These are phyloP conservation scores for Callipepla californica DNA, from an alignment of 2,113 vertebrate genomes.

Conservation along the genomic window DNA sequence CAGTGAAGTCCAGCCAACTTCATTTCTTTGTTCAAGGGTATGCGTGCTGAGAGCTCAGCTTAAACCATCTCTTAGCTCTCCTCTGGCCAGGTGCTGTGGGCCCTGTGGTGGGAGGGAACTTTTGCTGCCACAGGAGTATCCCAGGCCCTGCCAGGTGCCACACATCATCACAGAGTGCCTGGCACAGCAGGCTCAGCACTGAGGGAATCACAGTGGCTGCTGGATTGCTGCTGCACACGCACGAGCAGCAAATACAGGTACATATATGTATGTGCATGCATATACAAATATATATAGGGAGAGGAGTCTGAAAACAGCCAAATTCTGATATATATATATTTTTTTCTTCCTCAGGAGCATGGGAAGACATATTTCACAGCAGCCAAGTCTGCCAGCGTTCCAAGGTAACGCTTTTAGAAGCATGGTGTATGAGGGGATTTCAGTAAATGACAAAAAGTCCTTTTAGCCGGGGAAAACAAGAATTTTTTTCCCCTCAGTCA, in stretches of 20 bases:
- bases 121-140: not conserved
- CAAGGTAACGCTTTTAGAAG: slow-evolving; percentile 38
- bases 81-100: not conserved
- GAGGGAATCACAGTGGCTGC: not conserved
- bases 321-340: not conserved
- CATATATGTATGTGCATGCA: not conserved
- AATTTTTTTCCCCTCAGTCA: slow-evolving; percentile 5
- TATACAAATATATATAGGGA: not conserved
- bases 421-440: not conserved
- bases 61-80: not conserved
- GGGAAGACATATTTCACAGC: not conserved
- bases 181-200: not conserved
- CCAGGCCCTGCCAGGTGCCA: not conserved
- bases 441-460: slow-evolving; percentile 8
- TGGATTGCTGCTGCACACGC: not conserved
- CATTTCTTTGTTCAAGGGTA: not conserved
- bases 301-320: not conserved
- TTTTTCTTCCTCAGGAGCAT: not conserved
- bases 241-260: not conserved
- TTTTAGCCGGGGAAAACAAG: not conserved
- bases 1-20: not conserved
- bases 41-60: not conserved
- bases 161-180: not conserved
- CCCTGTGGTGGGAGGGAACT: rapidly evolving
- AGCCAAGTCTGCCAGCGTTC: not conserved